Conservation (phyloP, 2,888 invertebrate species). For the Dynastes grantii region DNA sequence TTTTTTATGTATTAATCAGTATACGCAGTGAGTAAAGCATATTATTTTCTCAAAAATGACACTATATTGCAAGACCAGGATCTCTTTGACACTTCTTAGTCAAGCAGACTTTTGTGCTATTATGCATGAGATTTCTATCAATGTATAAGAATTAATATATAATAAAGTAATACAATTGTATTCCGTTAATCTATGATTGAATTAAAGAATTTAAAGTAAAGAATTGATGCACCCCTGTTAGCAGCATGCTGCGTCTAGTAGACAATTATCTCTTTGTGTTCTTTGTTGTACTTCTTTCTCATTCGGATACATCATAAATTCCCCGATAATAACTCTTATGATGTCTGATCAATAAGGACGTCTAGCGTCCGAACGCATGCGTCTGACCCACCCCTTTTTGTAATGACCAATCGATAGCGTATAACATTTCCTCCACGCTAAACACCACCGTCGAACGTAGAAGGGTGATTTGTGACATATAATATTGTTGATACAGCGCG, state of each 20-base stretch:
- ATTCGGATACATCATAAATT: slow-evolving; percentile 34
- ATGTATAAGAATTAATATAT: no score
- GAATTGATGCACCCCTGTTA: not conserved
- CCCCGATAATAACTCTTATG: slow-evolving; percentile 32
- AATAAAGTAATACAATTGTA: no score
- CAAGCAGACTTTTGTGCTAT: no score
- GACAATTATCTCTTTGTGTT: not conserved
- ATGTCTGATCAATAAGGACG: slow-evolving; percentile 60
- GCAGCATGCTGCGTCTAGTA: not conserved
- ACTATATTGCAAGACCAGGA: no score
- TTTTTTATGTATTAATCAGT: no score
- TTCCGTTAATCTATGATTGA: no score
- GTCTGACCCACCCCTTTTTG: slow-evolving; percentile 54
- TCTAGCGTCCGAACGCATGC: slow-evolving; percentile 64
- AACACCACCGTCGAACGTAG: slow-evolving; percentile 61
- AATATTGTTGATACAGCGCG: slow-evolving; percentile 56
- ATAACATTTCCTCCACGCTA: slow-evolving; percentile 54
- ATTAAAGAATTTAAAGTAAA: no score
- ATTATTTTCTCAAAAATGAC: no score
- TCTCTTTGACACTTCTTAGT: no score
- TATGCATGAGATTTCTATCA: no score
- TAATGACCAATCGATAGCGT: slow-evolving; percentile 62
- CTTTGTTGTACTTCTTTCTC: not conserved
- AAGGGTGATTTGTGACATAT: slow-evolving; percentile 60
- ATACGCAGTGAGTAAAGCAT: no score